Base-by-base conservation (phyloP, 2,113 vertebrate species). In the Crotophaga sulcirostris region DNA sequence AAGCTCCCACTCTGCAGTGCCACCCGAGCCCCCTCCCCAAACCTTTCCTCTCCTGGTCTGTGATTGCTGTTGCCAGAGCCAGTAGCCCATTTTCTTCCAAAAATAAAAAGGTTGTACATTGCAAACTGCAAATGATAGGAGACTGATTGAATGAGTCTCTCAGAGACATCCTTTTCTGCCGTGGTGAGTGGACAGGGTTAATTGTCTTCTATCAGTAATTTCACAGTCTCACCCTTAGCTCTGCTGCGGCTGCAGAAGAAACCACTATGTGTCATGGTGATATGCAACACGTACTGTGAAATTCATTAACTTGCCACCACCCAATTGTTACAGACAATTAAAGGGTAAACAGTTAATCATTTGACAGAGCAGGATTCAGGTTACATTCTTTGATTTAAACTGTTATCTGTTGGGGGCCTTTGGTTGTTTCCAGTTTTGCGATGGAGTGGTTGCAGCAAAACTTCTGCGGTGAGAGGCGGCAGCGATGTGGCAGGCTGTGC, bases 311-410 rank as follows among this genome's bases (percentile, higher is more conserved):
- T 89, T 78, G 25, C 33, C 56, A 33, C 87, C 72, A 75, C 56
- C 44, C 51, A 17, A 42, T 87, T 84, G 79, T 54, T 91, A 31
- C 26, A 78, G 38, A 66, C 66, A 93, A 87, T 91, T 79, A 79
- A 82, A 79, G 95, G 31, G 54, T 82, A 85, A 91, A 85, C 24
- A 64, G 79, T 83, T 85, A 83, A 84, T 75, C 56, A n/a, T 16
- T 40, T 76, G 80, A 75, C 56, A 68, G 45, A 56, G 36, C 42
- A 76, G 66, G 60, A 59, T 54, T 87, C 52, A 38, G 73, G 33
- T 82, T 63, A 42, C 2, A 1, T 51, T 77, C 23, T 47, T 78
- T 49, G 31, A 82, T 89, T 89, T 70, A 76, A 76, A 56, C 38
- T 1, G 0, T 60, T 82, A 36, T 2, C 36, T 64, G 3, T 24